phyloP scores from a whole-genome alignment of 2,888 invertebrate species.

The Microctonus brassicae region DNA sequence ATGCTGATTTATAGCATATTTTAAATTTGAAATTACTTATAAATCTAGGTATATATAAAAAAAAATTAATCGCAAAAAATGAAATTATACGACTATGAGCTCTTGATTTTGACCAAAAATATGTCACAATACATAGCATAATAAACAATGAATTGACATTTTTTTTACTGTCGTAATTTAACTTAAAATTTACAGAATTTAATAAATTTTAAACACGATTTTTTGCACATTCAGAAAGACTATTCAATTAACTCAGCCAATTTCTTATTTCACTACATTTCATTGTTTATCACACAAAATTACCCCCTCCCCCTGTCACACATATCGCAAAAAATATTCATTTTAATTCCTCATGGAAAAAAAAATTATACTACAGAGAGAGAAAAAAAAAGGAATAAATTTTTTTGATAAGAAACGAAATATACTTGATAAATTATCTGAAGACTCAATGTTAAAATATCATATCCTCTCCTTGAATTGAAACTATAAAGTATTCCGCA shows the following conservation, averaged over 20 bases:
- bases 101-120: background rate
- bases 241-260: background rate
- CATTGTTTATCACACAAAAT: background rate
- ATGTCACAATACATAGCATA: background rate
- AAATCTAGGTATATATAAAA: background rate
- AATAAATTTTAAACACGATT: background rate
- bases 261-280: background rate
- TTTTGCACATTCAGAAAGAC: background rate
- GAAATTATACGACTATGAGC: background rate
- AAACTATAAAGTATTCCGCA: background rate
- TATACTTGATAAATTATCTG: background rate
- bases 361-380: background rate
- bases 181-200: background rate
- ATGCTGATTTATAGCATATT: background rate
- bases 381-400: background rate
- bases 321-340: background rate
- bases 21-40: background rate
- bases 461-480: background rate
- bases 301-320: too few species aligned
- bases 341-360: background rate
- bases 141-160: background rate
- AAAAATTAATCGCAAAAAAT: background rate
- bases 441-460: background rate
- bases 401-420: background rate
- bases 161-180: background rate